Base-by-base conservation (phyloP, 2,797 vertebrate genomes). In the Acanthiza pusilla region DNA sequence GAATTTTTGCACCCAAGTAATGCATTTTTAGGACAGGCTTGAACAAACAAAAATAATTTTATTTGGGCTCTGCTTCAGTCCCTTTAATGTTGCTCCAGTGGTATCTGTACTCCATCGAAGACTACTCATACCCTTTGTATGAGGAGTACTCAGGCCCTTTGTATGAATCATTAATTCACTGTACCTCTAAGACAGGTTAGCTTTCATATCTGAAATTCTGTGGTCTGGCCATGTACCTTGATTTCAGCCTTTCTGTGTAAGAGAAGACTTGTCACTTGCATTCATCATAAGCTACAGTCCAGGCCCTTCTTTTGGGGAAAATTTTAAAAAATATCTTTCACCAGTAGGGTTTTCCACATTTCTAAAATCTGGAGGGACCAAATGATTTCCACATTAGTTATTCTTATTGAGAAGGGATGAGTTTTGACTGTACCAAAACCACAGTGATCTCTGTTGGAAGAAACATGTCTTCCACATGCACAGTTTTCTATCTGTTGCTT, bases 401-500 rank as follows among this genome's bases (percentile, higher is more conserved):
- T 65, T 72, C 5, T 18, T 78, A 19, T 15, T 45, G 48, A 5
- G 26, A 85, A 73, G 3, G 11, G 8, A 16, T 29, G 25, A 53
- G 3, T 34, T 95, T 60, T 1, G 2, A 38, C 16, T 22, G 7
- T 36, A 57, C 2, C 11, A 54, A 65, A 38, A 14, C 23, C 16
- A 40, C 5, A 58, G 7, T 30, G 6, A 4, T 27, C 13, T 57
- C 50, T 75, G 17, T 3, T 13, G 22, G 14, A 11, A 65, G 66
- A 51, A 8, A 1, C 0, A 0, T 47, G 10, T 26, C 30, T 73
- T 62, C 20, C 6, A 76, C 10, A 34, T 32, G 21, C 4, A 48
- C 1, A n/a, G 3, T 7, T 58, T 91, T 58, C 13, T 7, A 25
- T 73, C 25, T 77, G 10, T 30, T 85, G 5, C 17, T 71, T 90